phyloP scores from a whole-genome alignment of 2,113 vertebrate species.

The Semnornis frantzii region DNA sequence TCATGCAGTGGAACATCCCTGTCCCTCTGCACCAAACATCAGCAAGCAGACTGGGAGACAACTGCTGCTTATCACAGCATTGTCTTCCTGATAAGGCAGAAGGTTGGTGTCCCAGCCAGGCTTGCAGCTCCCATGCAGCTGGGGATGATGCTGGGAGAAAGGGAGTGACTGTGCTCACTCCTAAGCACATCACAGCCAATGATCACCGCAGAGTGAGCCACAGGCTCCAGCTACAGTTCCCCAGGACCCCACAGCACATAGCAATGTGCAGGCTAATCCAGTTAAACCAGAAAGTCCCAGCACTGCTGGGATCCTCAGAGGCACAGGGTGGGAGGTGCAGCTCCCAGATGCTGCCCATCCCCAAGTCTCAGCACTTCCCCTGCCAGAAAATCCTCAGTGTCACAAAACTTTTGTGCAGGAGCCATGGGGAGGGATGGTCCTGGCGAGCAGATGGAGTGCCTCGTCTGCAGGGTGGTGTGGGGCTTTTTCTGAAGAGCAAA shows the following conservation, averaged over 20 bases:
- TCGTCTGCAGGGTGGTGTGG: not conserved
- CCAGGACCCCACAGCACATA: fast-evolving
- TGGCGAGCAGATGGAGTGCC: slow-evolving; percentile 80
- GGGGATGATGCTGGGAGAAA: not conserved
- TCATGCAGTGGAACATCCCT: not conserved
- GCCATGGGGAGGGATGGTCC: not conserved
- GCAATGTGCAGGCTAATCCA: not conserved
- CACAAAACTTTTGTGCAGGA: not conserved
- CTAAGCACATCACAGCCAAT: fast-evolving
- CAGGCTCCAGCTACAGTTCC: not conserved
- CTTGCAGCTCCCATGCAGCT: not conserved
- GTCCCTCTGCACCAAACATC: not conserved
- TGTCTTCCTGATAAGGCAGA: not conserved
- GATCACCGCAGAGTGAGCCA: fast-evolving
- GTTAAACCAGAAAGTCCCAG: not conserved
- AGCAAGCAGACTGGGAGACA: not conserved
- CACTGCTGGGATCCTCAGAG: fast-evolving
- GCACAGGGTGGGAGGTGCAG: not conserved
- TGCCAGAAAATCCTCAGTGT: not conserved
- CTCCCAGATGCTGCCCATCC: not conserved
- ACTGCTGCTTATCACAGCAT: not conserved
- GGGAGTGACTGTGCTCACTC: fast-evolving
- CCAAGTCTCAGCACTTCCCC: not conserved
- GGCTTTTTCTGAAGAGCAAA: slow-evolving; percentile 61
- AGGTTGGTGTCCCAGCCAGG: fast-evolving